These are phyloP conservation scores for Melanerpes aurifrons DNA, from an alignment of 2,113 vertebrate genomes.

Conservation along the genomic window DNA sequence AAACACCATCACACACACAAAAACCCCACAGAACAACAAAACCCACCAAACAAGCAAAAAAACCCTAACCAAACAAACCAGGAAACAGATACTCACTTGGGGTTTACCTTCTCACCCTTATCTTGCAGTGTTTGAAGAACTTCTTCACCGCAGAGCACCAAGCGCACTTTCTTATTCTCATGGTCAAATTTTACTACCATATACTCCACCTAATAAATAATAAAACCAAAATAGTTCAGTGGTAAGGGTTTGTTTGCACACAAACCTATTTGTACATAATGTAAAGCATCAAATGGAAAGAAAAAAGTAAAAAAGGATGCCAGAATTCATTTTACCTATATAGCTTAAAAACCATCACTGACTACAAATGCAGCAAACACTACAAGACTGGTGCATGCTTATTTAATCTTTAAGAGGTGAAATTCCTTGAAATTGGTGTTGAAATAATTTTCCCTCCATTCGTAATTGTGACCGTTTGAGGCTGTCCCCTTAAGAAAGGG, in stretches of 20 bases:
- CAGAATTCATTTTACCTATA: not conserved
- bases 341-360: not conserved
- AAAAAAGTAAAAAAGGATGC: not conserved
- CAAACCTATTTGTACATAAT: not conserved
- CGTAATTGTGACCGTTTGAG: not conserved
- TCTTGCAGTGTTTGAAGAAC: conserved; percentile 92
- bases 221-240: not conserved
- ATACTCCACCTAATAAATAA: conserved; percentile 90
- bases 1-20: no score
- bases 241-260: not conserved
- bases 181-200: conserved; percentile 94
- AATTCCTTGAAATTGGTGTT: not conserved
- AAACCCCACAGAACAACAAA: no score
- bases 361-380: not conserved
- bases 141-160: conserved; percentile 84
- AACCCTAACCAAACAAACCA: not conserved
- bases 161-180: conserved; percentile 86
- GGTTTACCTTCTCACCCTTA: conserved; percentile 92
- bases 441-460: not conserved
- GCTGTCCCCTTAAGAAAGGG: no score
- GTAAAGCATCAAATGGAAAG: not conserved
- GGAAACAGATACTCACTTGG: conserved; percentile 86
- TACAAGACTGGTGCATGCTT: not conserved
- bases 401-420: not conserved
- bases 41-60: no score